phyloP scores from a whole-genome alignment of 1,140 invertebrate genomes.

The Leptonema lineaticorne region DNA sequence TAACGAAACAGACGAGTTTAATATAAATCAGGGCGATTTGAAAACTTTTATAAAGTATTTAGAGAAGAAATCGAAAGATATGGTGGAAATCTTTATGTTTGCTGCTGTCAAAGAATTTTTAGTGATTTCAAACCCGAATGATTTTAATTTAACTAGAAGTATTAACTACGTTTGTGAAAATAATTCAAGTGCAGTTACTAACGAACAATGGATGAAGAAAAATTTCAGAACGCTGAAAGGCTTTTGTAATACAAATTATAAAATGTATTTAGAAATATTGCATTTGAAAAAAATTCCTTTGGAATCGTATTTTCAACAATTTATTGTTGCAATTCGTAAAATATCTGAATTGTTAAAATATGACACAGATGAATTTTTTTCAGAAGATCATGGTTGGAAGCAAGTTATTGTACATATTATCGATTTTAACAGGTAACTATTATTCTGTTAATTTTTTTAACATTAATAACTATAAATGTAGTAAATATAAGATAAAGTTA shows the following conservation, averaged over 20 bases:
- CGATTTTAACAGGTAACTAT: constrained; percentile 15
- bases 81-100: constrained; percentile 50
- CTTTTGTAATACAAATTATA: constrained; percentile 35
- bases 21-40: constrained; percentile 45
- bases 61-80: constrained; percentile 47
- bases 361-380: background rate
- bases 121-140: constrained; percentile 14
- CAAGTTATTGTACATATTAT: constrained; percentile 16
- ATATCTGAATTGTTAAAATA: background rate
- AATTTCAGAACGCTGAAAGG: constrained; percentile 23
- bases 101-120: constrained; percentile 46
- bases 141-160: constrained; percentile 27
- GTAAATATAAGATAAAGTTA: too few species aligned
- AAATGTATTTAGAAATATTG: constrained; percentile 27
- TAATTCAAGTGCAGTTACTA: constrained; percentile 12
- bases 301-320: background rate
- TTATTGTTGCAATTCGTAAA: constrained; percentile 9
- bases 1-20: constrained; percentile 35
- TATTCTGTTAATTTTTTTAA: background rate
- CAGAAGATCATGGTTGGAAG: constrained; percentile 22
- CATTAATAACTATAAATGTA: too few species aligned
- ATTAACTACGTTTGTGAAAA: constrained; percentile 33
- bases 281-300: background rate
- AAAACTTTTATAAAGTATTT: constrained; percentile 45
- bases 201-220: constrained; percentile 23